A percentile compares a stretch with the other conserved stretches of the same genome.
Evolutionary conservation across 2,888 invertebrate species (phyloP).

Genomic region (Axea sp.): DNA sequence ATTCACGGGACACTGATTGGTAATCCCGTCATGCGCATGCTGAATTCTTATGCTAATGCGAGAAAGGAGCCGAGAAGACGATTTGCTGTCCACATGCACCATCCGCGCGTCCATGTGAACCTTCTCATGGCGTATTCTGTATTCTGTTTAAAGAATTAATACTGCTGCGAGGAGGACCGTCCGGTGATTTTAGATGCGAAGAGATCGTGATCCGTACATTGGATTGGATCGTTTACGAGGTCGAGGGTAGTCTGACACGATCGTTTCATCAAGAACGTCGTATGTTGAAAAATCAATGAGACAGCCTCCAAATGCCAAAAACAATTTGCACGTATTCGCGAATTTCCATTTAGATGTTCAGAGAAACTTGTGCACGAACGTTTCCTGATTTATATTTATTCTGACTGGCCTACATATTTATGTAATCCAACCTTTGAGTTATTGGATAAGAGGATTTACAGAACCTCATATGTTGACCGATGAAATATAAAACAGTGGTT

Average conservation of each 20-base stretch:
- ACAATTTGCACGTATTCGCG: slow-evolving; percentile 51
- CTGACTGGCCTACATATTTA: slow-evolving; percentile 44
- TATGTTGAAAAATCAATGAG: slow-evolving; percentile 55
- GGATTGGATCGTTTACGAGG: slow-evolving; percentile 60
- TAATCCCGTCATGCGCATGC: slow-evolving; percentile 78
- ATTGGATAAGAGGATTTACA: slow-evolving; percentile 6
- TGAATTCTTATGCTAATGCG: slow-evolving; percentile 80
- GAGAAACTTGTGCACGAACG: slow-evolving; percentile 29
- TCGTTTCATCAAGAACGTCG: slow-evolving; percentile 47
- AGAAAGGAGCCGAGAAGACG: slow-evolving; percentile 79
- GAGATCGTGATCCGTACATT: slow-evolving; percentile 72
- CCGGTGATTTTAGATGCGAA: slow-evolving; percentile 74
- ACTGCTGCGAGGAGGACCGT: slow-evolving; percentile 70
- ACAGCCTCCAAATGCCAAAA: slow-evolving; percentile 47
- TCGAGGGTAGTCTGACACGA: slow-evolving; percentile 51
- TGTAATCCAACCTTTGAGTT: slow-evolving; percentile 12
- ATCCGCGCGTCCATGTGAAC: slow-evolving; percentile 59
- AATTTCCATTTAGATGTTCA: slow-evolving; percentile 48
- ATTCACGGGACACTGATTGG: slow-evolving; percentile 74
- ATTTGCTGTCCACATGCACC: slow-evolving; percentile 73
- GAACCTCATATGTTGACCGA: slow-evolving; percentile 3
- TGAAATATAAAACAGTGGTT: too few species aligned
- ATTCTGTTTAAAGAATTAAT: slow-evolving; percentile 74
- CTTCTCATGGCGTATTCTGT: slow-evolving; percentile 68
- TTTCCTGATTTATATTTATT: slow-evolving; percentile 45